phyloP scores from a whole-genome alignment of 1,140 invertebrate species.

The Tetragnatha versicolor region DNA sequence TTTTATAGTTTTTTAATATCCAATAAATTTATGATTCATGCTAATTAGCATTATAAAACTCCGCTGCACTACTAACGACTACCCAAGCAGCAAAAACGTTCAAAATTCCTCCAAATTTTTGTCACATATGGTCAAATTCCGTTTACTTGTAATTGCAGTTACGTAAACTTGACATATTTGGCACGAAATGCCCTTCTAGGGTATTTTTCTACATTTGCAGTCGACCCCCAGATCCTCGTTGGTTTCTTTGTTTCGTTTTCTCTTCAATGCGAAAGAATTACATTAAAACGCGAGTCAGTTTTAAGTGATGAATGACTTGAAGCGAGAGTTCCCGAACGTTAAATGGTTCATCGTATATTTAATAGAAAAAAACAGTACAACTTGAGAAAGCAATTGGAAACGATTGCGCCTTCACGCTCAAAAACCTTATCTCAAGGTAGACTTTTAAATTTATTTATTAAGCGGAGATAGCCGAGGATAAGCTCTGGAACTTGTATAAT shows the following conservation, averaged over 20 bases:
- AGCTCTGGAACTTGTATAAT: conserved; percentile 33
- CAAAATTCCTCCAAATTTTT: too few species aligned
- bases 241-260: conserved; percentile 8
- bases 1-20: too few species aligned
- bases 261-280: conserved; percentile 6
- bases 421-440: conserved; percentile 38
- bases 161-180: too few species aligned
- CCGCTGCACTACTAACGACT: too few species aligned
- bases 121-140: too few species aligned
- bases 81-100: too few species aligned
- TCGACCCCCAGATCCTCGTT: background rate
- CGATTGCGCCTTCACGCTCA: conserved; percentile 2
- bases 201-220: background rate
- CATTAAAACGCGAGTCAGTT: conserved; percentile 45
- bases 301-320: conserved; percentile 39
- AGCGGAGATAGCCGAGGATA: conserved; percentile 32
- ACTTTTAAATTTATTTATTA: conserved; percentile 54
- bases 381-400: conserved; percentile 45
- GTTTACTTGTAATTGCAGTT: too few species aligned
- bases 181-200: too few species aligned
- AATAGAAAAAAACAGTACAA: conserved; percentile 32
- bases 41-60: too few species aligned
- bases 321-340: conserved; percentile 25
- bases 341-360: conserved; percentile 41
- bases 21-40: too few species aligned